Evolutionary conservation across 1,140 invertebrate species (phyloP).

Genomic region (Lerema accius): DNA sequence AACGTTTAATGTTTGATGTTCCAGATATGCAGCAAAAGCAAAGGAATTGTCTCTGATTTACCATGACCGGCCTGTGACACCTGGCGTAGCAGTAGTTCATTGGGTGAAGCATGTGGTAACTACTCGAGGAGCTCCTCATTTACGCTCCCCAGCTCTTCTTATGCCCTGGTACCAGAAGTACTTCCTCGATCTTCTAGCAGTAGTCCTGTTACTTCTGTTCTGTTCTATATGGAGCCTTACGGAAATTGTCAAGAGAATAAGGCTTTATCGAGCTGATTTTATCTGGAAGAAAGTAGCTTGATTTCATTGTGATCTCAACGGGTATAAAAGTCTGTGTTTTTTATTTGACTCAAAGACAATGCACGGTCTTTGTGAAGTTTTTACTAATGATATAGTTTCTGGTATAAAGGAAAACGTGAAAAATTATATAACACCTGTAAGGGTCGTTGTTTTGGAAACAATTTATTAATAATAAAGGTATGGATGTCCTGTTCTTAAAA

Average conservation of each 20-base stretch:
- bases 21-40: conserved; percentile 40
- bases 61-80: conserved; percentile 49
- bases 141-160: conserved; percentile 42
- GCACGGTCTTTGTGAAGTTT: too few relatives aligned
- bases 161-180: conserved; percentile 49
- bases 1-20: conserved; percentile 10
- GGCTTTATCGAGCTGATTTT: neutral
- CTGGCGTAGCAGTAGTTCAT: conserved; percentile 34
- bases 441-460: too few relatives aligned
- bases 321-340: too few relatives aligned
- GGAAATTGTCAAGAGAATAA: neutral
- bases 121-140: conserved; percentile 46
- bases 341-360: too few relatives aligned
- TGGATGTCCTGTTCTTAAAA: too few relatives aligned
- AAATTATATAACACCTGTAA: too few relatives aligned
- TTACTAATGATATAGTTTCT: too few relatives aligned
- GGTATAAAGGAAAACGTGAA: too few relatives aligned
- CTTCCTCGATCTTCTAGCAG: conserved; percentile 38
- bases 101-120: conserved; percentile 48
- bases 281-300: neutral
- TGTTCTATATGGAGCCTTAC: neutral
- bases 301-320: too few relatives aligned
- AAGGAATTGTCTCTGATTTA: conserved; percentile 48
- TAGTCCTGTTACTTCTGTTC: neutral
- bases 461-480: too few relatives aligned